A percentile compares a stretch with the other conserved stretches of the same genome.
Evolutionary conservation across 2,797 vertebrate species (phyloP).

Genomic region (Myotis findleyi): DNA sequence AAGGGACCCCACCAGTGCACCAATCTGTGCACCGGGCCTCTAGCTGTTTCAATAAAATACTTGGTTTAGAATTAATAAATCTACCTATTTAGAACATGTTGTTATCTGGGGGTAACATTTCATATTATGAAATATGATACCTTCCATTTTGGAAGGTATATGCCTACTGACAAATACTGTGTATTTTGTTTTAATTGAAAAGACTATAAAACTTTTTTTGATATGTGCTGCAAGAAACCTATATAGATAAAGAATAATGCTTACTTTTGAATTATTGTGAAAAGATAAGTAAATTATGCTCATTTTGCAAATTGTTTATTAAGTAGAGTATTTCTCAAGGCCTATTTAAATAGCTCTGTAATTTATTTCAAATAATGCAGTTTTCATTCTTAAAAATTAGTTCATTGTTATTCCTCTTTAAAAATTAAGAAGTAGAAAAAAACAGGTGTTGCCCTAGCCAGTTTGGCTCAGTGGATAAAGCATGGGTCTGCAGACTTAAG

Average conservation of each 20-base stretch:
- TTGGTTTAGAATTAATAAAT: slow-evolving; percentile 27
- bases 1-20: too few species aligned
- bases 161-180: background rate
- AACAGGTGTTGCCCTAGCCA: too few species aligned
- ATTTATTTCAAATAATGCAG: slow-evolving; percentile 33
- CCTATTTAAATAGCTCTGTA: background rate
- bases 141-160: background rate
- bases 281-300: slow-evolving; percentile 43
- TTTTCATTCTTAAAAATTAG: slow-evolving; percentile 44
- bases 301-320: slow-evolving; percentile 44
- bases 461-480: too few species aligned
- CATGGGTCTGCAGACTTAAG: too few species aligned
- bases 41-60: slow-evolving; percentile 1
- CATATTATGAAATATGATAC: background rate
- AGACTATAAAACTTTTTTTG: background rate
- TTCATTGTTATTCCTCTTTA: background rate
- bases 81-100: background rate
- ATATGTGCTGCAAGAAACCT: background rate
- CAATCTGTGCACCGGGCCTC: too few species aligned
- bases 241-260: background rate
- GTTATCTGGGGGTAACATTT: background rate
- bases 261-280: slow-evolving; percentile 54
- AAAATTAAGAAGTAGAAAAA: slow-evolving; percentile 33
- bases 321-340: slow-evolving; percentile 8
- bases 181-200: background rate